Percentiles rank a stretch among this genome's conserved stretches.
Evolutionary conservation across 2,113 vertebrate genomes (phyloP).

Genomic region (Odocoileus virginianus): DNA sequence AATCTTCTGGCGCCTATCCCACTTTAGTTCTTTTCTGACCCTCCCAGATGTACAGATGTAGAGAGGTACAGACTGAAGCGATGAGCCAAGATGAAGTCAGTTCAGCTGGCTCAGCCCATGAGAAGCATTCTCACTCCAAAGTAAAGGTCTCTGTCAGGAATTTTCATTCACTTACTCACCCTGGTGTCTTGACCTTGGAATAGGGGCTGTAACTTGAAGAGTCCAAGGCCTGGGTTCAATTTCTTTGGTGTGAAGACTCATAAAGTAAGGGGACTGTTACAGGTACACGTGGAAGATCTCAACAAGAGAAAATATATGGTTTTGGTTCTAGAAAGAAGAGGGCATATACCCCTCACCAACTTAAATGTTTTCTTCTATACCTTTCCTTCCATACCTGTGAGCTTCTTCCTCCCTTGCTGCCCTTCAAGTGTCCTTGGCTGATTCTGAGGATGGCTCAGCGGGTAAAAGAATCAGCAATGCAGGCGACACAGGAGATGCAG

Average conservation of each 20-base stretch:
- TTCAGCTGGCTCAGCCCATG: neutral
- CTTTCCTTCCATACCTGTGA: neutral
- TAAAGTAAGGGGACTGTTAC: neutral
- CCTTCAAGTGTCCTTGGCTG: neutral
- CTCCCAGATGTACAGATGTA: neutral
- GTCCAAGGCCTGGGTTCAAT: neutral
- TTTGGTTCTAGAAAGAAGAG: neutral
- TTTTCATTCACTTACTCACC: neutral
- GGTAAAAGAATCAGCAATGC: neutral
- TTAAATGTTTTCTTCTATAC: neutral
- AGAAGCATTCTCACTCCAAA: neutral
- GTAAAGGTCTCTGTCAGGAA: neutral
- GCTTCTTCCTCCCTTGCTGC: neutral
- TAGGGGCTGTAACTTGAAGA: neutral
- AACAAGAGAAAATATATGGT: neutral
- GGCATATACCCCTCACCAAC: neutral
- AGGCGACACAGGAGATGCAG: neutral
- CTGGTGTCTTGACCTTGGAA: neutral
- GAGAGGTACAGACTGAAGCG: neutral
- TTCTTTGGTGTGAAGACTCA: neutral
- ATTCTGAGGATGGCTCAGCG: neutral
- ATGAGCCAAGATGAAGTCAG: neutral
- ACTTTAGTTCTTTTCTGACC: neutral
- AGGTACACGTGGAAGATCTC: neutral
- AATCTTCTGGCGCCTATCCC: neutral